phyloP scores from a whole-genome alignment of 2,113 vertebrate genomes.

The Phaethon lepturus region DNA sequence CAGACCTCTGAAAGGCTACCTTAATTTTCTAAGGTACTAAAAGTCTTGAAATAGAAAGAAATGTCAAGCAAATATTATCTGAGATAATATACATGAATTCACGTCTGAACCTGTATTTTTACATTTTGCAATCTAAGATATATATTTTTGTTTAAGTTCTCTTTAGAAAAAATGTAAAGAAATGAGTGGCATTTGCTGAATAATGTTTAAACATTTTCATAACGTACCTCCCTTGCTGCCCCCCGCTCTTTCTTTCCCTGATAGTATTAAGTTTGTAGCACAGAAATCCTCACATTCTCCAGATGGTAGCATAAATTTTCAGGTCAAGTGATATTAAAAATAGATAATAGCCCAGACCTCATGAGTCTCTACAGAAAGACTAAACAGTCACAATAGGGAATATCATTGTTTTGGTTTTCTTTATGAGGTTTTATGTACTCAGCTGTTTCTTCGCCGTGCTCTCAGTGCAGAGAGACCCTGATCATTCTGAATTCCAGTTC shows the following conservation, averaged over 20 bases:
- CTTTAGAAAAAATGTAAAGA: background rate
- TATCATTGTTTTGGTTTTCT: constrained; percentile 93
- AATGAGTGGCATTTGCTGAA: constrained; percentile 49
- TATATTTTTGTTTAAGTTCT: background rate
- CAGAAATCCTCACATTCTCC: constrained; percentile 72
- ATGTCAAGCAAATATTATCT: background rate
- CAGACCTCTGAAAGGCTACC: background rate
- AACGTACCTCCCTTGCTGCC: background rate
- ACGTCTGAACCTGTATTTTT: background rate
- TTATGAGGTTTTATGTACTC: constrained; percentile 91
- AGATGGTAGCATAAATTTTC: constrained; percentile 85
- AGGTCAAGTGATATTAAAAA: constrained; percentile 90
- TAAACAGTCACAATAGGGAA: constrained; percentile 94
- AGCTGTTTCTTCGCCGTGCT: constrained; percentile 83
- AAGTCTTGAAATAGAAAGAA: constrained; percentile 4
- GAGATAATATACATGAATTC: background rate
- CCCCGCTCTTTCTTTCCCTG: background rate
- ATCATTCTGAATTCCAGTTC: constrained; percentile 82
- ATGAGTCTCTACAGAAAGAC: constrained; percentile 88
- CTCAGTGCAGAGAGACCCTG: constrained; percentile 75
- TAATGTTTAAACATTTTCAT: constrained; percentile 39
- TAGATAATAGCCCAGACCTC: constrained; percentile 85
- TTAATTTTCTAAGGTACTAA: background rate
- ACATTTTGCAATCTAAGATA: background rate
- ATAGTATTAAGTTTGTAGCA: constrained; percentile 42